Percentiles rank a stretch among this genome's conserved stretches.
These are phyloP conservation scores for Pristionchus exspectatus DNA, from an alignment of 2,888 invertebrate genomes.

Conservation along the genomic window DNA sequence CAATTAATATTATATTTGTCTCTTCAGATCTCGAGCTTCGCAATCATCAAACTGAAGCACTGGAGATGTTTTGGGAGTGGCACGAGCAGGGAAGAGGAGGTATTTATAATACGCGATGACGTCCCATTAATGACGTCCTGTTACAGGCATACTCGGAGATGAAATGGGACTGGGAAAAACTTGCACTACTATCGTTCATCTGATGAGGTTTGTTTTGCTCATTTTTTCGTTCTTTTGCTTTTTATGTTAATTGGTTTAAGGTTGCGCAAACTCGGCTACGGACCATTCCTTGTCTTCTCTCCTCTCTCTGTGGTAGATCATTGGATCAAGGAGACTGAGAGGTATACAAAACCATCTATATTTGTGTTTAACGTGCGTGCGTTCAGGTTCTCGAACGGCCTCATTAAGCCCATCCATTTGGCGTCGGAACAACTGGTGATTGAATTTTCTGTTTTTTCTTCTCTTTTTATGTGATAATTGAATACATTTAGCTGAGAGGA, in stretches of 20 bases:
- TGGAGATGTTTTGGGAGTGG: slow-evolving; percentile 34
- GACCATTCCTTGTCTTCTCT: slow-evolving; percentile 35
- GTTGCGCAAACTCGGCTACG: slow-evolving; percentile 11
- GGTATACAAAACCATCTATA: background rate
- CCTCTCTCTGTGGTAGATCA: slow-evolving; percentile 47
- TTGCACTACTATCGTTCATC: slow-evolving; percentile 46
- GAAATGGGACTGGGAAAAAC: slow-evolving; percentile 54
- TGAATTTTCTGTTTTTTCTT: background rate
- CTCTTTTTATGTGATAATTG: background rate
- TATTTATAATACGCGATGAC: background rate
- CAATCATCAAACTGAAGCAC: background rate
- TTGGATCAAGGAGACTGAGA: slow-evolving; percentile 40
- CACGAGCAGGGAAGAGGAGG: slow-evolving; percentile 45
- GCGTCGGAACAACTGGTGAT: background rate
- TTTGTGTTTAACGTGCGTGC: background rate
- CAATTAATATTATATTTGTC: background rate
- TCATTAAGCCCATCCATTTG: background rate
- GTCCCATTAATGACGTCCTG: background rate
- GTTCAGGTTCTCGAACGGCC: slow-evolving; percentile 29
- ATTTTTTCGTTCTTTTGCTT: background rate
- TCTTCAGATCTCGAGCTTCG: slow-evolving; percentile 23
- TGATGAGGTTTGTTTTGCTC: background rate
- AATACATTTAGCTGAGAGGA: background rate
- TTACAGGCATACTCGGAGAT: slow-evolving; percentile 50
- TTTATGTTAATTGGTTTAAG: background rate